Percentiles rank a stretch among this genome's conserved stretches.
Conservation (phyloP, 1,140 invertebrate genomes). For the Yoshiicerus persimilis region DNA sequence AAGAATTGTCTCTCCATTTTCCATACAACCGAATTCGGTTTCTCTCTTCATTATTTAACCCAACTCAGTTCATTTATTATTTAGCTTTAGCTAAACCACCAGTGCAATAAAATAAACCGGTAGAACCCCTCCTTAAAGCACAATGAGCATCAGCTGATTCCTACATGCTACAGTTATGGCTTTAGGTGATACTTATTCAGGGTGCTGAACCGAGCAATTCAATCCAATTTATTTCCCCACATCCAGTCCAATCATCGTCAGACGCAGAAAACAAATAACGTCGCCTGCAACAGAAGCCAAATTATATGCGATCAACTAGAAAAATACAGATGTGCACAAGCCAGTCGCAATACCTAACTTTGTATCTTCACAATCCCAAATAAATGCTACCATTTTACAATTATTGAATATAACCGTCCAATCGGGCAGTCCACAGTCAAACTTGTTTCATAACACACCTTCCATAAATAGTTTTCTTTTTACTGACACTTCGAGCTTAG, state of each 20-base stretch:
- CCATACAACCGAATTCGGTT: neutral
- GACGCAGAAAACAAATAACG: neutral
- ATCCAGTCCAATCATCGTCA: neutral
- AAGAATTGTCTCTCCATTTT: neutral
- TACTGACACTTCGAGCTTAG: too few relatives aligned
- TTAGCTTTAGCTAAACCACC: neutral
- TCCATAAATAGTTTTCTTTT: too few relatives aligned
- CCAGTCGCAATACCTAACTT: neutral
- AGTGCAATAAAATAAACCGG: neutral
- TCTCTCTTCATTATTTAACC: neutral
- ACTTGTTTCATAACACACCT: too few relatives aligned
- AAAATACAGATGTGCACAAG: neutral
- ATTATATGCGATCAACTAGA: neutral
- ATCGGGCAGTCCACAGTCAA: too few relatives aligned
- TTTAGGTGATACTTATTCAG: neutral
- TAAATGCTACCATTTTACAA: neutral
- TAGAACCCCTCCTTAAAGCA: neutral
- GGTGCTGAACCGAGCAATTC: neutral
- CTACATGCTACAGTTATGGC: neutral
- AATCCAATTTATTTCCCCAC: neutral
- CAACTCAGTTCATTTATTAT: neutral
- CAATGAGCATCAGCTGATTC: neutral
- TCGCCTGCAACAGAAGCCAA: neutral
- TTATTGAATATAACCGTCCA: too few relatives aligned
- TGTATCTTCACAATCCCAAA: neutral